A percentile compares a stretch with the other conserved stretches of the same genome.
Conservation (phyloP, 2,113 vertebrate genomes). For the Misgurnus anguillicaudatus region DNA sequence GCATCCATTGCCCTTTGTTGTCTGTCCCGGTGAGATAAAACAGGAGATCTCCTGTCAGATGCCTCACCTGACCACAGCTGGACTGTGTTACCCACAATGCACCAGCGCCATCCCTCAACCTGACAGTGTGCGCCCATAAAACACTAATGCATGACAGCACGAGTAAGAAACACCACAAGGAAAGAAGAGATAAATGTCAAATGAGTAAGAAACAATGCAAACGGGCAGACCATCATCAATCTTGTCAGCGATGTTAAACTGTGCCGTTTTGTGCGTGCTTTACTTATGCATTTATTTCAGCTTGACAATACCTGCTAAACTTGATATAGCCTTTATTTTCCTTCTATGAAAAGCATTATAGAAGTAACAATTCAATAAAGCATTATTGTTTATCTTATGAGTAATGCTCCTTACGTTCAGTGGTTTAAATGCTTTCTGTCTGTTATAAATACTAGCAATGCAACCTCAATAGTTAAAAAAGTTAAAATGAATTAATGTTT, state of each 20-base stretch:
- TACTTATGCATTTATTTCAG: too few species aligned
- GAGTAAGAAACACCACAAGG: not conserved
- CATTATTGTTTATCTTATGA: not conserved
- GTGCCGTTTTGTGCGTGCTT: not conserved
- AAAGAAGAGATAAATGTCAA: not conserved
- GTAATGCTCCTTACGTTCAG: not conserved
- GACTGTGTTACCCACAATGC: conserved; percentile 61
- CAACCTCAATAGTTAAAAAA: too few species aligned
- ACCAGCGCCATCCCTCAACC: conserved; percentile 51
- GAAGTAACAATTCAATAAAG: not conserved
- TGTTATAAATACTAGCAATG: not conserved
- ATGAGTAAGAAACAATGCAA: too few species aligned
- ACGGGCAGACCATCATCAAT: not conserved
- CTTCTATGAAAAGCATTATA: not conserved
- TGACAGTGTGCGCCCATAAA: conserved; percentile 54
- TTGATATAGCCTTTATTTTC: not conserved
- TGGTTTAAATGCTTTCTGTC: not conserved
- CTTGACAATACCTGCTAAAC: conserved; percentile 20
- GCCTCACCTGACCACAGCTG: conserved; percentile 58
- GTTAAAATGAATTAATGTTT: too few species aligned
- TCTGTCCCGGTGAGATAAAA: conserved; percentile 37
- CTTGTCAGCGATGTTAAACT: not conserved
- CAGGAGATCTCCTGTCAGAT: conserved; percentile 17
- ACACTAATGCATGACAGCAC: not conserved
- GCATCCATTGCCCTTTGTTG: not conserved